Evolutionary conservation across 2,797 vertebrate genomes (phyloP).

Genomic region (Harpagifer antarcticus): DNA sequence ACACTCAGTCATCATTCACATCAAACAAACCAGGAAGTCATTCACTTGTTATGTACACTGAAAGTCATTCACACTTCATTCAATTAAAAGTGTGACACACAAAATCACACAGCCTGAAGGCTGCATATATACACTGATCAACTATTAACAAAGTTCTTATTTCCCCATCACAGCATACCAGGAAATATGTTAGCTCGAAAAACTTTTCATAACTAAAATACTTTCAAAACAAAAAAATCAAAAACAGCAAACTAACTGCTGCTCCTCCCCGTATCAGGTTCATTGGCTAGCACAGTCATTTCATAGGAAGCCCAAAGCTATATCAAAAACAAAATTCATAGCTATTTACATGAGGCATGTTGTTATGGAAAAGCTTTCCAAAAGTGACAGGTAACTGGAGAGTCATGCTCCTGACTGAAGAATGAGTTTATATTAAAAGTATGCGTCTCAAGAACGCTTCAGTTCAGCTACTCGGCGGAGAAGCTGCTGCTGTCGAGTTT

Average conservation of each 20-base stretch:
- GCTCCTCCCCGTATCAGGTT: constrained; percentile 47
- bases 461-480: constrained; percentile 88
- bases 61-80: constrained; percentile 51
- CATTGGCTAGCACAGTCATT: constrained; percentile 48
- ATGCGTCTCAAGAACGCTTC: constrained; percentile 84
- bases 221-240: constrained; percentile 62
- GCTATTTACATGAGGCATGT: constrained; percentile 71
- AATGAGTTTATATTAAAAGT: constrained; percentile 45
- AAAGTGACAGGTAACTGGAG: constrained; percentile 58
- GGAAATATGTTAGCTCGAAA: constrained; percentile 49
- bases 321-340: constrained; percentile 39
- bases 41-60: constrained; percentile 58
- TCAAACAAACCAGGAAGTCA: constrained; percentile 34
- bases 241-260: constrained; percentile 49
- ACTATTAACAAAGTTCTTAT: constrained; percentile 30
- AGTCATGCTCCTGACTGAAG: constrained; percentile 45
- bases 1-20: constrained; percentile 34
- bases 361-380: constrained; percentile 52
- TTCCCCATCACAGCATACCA: constrained; percentile 50
- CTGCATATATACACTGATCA: constrained; percentile 40
- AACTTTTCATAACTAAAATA: constrained; percentile 34
- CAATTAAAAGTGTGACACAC: constrained; percentile 49
- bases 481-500: constrained; percentile 87
- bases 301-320: constrained; percentile 51
- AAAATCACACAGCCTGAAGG: constrained; percentile 39